Base-by-base conservation (phyloP, 2,797 vertebrate genomes). In the Chaunax sp. region DNA sequence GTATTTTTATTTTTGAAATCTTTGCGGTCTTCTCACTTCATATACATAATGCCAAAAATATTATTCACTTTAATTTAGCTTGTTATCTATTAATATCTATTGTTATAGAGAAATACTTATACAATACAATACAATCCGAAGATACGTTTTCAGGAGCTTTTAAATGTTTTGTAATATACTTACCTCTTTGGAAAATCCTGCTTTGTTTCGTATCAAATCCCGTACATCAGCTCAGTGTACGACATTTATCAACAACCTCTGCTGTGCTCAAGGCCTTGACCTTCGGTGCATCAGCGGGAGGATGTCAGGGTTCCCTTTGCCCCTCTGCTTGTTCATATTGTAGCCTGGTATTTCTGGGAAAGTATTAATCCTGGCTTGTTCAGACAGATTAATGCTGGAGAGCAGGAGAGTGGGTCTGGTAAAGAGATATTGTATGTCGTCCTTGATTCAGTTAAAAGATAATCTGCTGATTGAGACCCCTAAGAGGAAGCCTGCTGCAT, bases 391-490 rank as follows among this genome's bases (percentile, higher is more conserved):
- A 82, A 60, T 16, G 53, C 20, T 52, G 46, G 53, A 50, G 73
- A 74, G 77, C 13, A 9, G 60, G 33, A 50, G 55, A 75, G 60
- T 58, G 46, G 56, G 57, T 67, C 54, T 61, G 28, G 49, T 66
- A 33, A 70, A 49, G 73, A 46, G 80, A 78, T 77, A 75, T 59
- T 74, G 54, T 69, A 44, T 67, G 60, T 59, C 18, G 52, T 70
- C 57, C 64, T 78, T 73, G 72, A 78, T 79, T 70, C 63, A 45
- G 68, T 80, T 72, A 67, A 44, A n/a, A 75, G 30, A 84, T 82
- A 86, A 88, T 87, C 83, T 81, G 57, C 58, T 40, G 70, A 76
- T 69, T 5, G 46, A 68, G 78, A 65, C 61, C 80, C 44, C 19
- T 45, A 56, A 69, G 64, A 83, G 64, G 64, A 65, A 38, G 46